Percentiles rank a stretch among this genome's conserved stretches.
phyloP scores from a whole-genome alignment of 2,888 invertebrate species.

The Idaea straminata region DNA sequence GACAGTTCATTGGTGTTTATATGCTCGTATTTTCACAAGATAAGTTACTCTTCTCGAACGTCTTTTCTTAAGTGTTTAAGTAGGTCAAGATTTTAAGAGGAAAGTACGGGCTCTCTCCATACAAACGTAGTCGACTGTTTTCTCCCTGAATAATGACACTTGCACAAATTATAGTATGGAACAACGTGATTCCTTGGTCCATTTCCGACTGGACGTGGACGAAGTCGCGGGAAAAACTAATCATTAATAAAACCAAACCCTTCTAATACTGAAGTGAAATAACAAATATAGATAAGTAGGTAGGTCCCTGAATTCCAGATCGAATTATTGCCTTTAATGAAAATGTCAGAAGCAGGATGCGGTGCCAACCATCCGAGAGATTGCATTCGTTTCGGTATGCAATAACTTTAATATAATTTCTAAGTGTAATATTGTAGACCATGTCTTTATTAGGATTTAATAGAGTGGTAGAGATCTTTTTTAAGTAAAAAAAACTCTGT shows the following conservation, averaged over 20 bases:
- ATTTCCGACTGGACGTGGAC: no score
- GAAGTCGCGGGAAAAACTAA: no score
- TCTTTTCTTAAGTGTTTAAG: not conserved
- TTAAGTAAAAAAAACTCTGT: no score
- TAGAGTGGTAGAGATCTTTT: no score
- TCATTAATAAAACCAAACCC: no score
- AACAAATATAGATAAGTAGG: not conserved
- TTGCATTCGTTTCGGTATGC: constrained; percentile 30
- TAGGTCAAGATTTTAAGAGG: no score
- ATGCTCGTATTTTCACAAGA: constrained; percentile 5
- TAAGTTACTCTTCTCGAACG: not conserved
- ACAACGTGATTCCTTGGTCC: no score
- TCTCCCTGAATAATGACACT: no score
- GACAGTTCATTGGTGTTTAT: not conserved
- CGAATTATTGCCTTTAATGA: constrained; percentile 26
- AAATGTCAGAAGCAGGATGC: constrained; percentile 40
- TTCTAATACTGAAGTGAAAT: not conserved
- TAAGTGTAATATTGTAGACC: not conserved
- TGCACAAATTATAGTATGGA: no score
- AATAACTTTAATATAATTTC: not conserved
- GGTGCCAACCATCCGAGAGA: constrained; percentile 32
- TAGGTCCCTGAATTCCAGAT: not conserved
- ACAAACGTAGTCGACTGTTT: no score
- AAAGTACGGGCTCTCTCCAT: no score
- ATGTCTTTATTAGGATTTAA: not conserved